Conservation (phyloP, 2,797 vertebrate genomes). For the Melanotaenia trifasciata region DNA sequence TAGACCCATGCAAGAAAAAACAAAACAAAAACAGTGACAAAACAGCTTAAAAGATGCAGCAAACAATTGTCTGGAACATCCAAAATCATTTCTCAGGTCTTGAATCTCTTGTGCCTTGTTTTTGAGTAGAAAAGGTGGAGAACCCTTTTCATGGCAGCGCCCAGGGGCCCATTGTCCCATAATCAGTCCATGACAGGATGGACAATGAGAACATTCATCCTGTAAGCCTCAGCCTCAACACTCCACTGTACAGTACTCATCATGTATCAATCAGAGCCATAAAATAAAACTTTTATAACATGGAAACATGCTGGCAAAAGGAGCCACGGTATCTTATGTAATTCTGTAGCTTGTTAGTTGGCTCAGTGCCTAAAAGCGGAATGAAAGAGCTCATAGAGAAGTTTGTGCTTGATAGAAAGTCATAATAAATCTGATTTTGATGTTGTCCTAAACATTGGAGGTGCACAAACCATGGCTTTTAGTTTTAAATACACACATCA, state of each 20-base stretch:
- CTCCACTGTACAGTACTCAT: constrained; percentile 24
- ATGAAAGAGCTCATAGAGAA: constrained; percentile 61
- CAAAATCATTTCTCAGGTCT: neutral
- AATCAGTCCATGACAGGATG: constrained; percentile 9
- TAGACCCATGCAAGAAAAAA: neutral
- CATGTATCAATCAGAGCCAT: constrained; percentile 48
- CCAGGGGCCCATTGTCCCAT: constrained; percentile 14
- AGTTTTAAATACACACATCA: constrained; percentile 52
- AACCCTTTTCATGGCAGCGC: neutral
- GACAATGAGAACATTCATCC: constrained; percentile 53
- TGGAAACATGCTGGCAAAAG: constrained; percentile 43
- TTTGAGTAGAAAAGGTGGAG: neutral
- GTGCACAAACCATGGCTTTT: constrained; percentile 40
- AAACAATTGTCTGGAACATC: neutral
- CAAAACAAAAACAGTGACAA: neutral
- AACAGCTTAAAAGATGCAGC: neutral
- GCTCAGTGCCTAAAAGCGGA: constrained; percentile 36
- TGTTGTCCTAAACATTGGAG: constrained; percentile 31
- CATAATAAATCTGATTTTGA: constrained; percentile 31
- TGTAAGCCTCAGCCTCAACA: constrained; percentile 10
- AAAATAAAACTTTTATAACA: constrained; percentile 52
- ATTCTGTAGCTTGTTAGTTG: constrained; percentile 56
- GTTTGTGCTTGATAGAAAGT: constrained; percentile 30
- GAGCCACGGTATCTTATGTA: constrained; percentile 45
- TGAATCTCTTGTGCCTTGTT: neutral